These are phyloP conservation scores for Sesamia nonagrioides DNA, from an alignment of 1,140 invertebrate genomes.

Conservation along the genomic window DNA sequence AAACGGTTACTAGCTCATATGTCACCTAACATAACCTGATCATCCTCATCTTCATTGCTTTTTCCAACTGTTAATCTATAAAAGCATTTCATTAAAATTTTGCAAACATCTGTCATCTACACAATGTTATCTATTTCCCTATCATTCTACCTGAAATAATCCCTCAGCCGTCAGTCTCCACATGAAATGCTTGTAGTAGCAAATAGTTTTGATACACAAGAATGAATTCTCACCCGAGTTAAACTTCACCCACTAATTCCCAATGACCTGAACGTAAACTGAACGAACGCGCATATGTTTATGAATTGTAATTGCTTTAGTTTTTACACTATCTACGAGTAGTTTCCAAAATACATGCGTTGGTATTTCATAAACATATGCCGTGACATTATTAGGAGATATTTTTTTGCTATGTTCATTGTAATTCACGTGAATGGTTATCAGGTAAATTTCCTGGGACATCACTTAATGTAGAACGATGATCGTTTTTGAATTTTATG, in stretches of 20 bases:
- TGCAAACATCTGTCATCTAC: neutral
- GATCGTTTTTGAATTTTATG: neutral
- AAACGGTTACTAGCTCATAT: neutral
- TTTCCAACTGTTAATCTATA: neutral
- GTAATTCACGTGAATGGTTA: neutral
- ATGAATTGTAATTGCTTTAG: conserved; percentile 45
- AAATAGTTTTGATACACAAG: too few species aligned
- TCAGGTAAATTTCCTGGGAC: neutral
- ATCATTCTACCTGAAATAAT: conserved; percentile 19
- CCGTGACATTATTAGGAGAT: conserved; percentile 31
- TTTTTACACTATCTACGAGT: conserved; percentile 39
- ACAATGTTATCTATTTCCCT: conserved; percentile 8
- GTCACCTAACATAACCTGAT: neutral
- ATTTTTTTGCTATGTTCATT: conserved; percentile 15
- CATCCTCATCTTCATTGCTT: neutral
- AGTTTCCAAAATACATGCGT: conserved; percentile 49
- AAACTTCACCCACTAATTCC: conserved; percentile 9
- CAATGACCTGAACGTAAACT: conserved; percentile 20
- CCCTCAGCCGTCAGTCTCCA: neutral
- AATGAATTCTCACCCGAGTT: conserved; percentile 10
- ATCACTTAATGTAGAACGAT: neutral
- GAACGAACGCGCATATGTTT: conserved; percentile 12
- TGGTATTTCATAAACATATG: conserved; percentile 47
- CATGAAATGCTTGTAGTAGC: neutral
- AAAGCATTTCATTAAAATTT: neutral